phyloP scores from a whole-genome alignment of 1,140 invertebrate species.

The Leptoteleia sp. region DNA sequence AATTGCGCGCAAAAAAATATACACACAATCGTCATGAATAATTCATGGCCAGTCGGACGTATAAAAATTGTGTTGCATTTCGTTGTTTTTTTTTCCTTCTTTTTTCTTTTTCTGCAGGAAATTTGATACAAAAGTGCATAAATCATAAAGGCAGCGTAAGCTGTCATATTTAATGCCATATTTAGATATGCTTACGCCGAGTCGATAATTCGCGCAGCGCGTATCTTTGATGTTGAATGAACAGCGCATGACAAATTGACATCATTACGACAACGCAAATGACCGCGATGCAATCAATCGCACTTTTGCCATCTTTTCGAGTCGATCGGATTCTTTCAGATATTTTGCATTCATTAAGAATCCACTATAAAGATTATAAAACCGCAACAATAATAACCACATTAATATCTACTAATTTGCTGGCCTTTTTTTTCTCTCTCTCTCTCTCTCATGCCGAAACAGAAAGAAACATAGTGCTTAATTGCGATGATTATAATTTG shows the following conservation, averaged over 20 bases:
- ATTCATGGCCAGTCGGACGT: slow-evolving; percentile 44
- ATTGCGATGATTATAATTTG: slow-evolving; percentile 8
- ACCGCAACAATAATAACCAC: slow-evolving; percentile 3
- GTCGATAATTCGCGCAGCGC: slow-evolving; percentile 59
- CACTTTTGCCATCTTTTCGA: slow-evolving; percentile 41
- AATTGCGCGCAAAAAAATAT: slow-evolving; percentile 35
- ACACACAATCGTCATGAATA: slow-evolving; percentile 48
- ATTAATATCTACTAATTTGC: slow-evolving; percentile 3
- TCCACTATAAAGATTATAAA: slow-evolving; percentile 27
- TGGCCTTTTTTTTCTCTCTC: not conserved
- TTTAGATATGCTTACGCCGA: slow-evolving; percentile 57
- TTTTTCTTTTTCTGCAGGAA: slow-evolving; percentile 27
- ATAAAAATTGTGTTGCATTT: slow-evolving; percentile 51
- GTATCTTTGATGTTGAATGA: slow-evolving; percentile 65
- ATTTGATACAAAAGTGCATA: slow-evolving; percentile 57
- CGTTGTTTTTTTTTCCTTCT: slow-evolving; percentile 8
- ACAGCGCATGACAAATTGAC: slow-evolving; percentile 63
- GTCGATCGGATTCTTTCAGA: slow-evolving; percentile 43
- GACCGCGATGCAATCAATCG: slow-evolving; percentile 59
- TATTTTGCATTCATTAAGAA: slow-evolving; percentile 43
- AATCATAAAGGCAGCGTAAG: slow-evolving; percentile 48
- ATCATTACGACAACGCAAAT: slow-evolving; percentile 62
- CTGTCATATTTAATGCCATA: slow-evolving; percentile 57
- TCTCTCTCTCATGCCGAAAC: too few species aligned
- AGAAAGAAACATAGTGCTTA: slow-evolving; percentile 8